phyloP scores from a whole-genome alignment of 2,888 invertebrate genomes.

The Troglohyphantes excavatus region DNA sequence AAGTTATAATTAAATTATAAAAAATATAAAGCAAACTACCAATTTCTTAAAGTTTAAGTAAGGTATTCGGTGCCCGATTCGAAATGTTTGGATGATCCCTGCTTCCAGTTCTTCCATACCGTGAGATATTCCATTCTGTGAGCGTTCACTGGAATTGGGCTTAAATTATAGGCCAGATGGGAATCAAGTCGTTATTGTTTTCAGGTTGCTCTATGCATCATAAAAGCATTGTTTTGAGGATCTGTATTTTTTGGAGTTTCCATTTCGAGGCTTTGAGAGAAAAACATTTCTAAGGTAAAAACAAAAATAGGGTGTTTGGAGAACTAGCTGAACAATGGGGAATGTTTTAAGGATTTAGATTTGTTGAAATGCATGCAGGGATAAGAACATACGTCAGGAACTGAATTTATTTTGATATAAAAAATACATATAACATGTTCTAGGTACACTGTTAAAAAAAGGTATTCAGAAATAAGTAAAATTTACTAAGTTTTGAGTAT shows the following conservation, averaged over 20 bases:
- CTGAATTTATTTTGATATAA: neutral
- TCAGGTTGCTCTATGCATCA: slow-evolving; percentile 15
- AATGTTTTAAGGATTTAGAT: neutral
- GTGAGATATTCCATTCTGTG: neutral
- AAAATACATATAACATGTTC: too few species aligned
- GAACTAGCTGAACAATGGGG: neutral
- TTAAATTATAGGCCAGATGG: slow-evolving; percentile 29
- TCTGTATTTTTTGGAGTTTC: neutral
- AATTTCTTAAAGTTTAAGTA: too few species aligned
- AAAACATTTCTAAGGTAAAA: neutral
- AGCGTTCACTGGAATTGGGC: neutral
- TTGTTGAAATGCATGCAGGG: neutral
- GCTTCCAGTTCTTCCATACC: neutral
- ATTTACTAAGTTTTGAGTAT: too few species aligned
- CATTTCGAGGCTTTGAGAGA: neutral
- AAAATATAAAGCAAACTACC: too few species aligned
- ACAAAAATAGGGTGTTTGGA: neutral
- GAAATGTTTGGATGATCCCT: neutral
- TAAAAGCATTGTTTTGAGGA: neutral
- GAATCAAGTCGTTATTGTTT: slow-evolving; percentile 45
- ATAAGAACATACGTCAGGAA: neutral
- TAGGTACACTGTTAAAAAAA: too few species aligned
- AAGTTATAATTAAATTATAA: too few species aligned
- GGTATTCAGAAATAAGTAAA: too few species aligned
- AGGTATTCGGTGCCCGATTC: too few species aligned